Percentiles rank a stretch among this genome's conserved stretches.
Conservation (phyloP, 2,888 invertebrate species). For the Fabriciana adippe region DNA sequence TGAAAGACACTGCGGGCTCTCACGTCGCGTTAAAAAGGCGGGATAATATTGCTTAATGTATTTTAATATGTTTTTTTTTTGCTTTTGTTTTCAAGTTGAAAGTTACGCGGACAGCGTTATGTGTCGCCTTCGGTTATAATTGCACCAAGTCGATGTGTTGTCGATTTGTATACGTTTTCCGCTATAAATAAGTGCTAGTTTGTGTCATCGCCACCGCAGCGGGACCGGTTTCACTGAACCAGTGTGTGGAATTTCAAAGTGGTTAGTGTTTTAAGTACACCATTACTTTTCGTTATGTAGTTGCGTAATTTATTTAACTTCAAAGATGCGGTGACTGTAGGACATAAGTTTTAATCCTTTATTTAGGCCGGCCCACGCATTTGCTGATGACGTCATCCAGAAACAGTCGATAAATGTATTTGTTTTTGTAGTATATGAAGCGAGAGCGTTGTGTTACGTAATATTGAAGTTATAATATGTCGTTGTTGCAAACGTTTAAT, state of each 20-base stretch:
- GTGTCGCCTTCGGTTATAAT: conserved; percentile 45
- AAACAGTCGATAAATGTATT: conserved; percentile 35
- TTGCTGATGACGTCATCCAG: conserved; percentile 52
- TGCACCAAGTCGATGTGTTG: conserved; percentile 59
- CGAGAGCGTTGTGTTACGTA: conserved; percentile 26
- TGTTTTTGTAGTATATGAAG: conserved; percentile 31
- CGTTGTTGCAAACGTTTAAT: background rate
- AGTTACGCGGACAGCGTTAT: conserved; percentile 48
- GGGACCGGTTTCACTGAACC: conserved; percentile 73
- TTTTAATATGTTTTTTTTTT: conserved; percentile 40
- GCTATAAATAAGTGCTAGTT: conserved; percentile 77
- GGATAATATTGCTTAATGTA: conserved; percentile 45
- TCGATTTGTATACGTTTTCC: conserved; percentile 78
- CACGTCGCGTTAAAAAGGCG: conserved; percentile 53
- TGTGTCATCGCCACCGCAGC: conserved; percentile 66
- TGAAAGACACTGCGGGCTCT: conserved; percentile 38
- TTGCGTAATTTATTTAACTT: conserved; percentile 60
- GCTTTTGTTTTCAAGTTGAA: conserved; percentile 49
- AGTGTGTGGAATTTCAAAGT: conserved; percentile 57
- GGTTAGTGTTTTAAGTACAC: conserved; percentile 44
- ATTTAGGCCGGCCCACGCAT: conserved; percentile 44
- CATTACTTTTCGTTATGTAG: conserved; percentile 49
- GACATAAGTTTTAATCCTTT: conserved; percentile 44
- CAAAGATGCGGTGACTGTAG: conserved; percentile 42
- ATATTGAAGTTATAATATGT: conserved; percentile 6